A percentile compares a stretch with the other conserved stretches of the same genome.
phyloP scores from a whole-genome alignment of 2,113 vertebrate genomes.

The Antidorcas marsupialis region DNA sequence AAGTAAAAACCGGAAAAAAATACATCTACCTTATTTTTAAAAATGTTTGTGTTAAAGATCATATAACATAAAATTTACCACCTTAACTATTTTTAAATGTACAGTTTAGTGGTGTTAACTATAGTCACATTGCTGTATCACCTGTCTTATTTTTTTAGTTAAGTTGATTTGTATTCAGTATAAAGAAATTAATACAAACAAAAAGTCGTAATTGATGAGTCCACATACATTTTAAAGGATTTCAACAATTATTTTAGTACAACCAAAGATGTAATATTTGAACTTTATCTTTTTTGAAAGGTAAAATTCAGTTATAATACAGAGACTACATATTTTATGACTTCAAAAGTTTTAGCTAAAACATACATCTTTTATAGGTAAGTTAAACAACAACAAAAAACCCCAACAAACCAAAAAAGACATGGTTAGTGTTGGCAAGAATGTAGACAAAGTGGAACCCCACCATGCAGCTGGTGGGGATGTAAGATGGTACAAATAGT shows the following conservation, averaged over 20 bases:
- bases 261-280: constrained; percentile 16
- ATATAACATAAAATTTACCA: background rate
- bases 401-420: background rate
- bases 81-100: background rate
- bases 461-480: background rate
- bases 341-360: background rate
- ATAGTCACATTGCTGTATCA: background rate
- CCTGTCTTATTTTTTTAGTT: background rate
- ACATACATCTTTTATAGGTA: background rate
- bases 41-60: background rate
- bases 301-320: background rate
- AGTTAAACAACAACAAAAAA: background rate
- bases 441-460: background rate
- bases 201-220: background rate
- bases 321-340: background rate
- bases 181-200: constrained; percentile 10
- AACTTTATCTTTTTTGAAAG: constrained; percentile 49
- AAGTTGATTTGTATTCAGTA: constrained; percentile 36
- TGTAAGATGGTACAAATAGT: background rate
- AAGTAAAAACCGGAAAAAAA: background rate
- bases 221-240: background rate
- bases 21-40: background rate
- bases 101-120: background rate
- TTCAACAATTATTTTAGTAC: background rate
- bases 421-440: background rate